Conservation (phyloP, 2,888 invertebrate genomes). For the Octodonta nipae region DNA sequence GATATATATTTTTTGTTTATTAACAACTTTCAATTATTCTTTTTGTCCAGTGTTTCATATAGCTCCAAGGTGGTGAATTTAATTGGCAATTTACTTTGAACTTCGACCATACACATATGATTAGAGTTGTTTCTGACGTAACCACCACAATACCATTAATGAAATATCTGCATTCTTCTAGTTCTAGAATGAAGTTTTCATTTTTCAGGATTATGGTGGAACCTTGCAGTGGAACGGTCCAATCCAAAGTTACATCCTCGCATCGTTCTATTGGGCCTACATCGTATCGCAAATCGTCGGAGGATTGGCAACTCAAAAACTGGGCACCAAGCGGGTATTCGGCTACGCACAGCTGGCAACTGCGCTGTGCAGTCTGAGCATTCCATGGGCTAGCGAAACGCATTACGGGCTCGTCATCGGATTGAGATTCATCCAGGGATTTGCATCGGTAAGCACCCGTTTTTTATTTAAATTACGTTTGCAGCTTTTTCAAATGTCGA, state of each 20-base stretch:
- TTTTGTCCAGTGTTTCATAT: too few relatives aligned
- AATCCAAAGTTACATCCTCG: slow-evolving; percentile 50
- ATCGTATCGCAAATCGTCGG: slow-evolving; percentile 57
- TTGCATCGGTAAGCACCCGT: slow-evolving; percentile 46
- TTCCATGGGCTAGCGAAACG: slow-evolving; percentile 48
- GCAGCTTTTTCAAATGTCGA: too few relatives aligned
- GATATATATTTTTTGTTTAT: too few relatives aligned
- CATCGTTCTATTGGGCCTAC: slow-evolving; percentile 63
- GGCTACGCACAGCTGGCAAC: slow-evolving; percentile 56
- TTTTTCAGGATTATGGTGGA: slow-evolving; percentile 37
- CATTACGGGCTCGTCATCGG: slow-evolving; percentile 49
- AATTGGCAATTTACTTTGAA: too few relatives aligned
- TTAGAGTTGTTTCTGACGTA: too few relatives aligned
- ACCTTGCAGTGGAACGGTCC: slow-evolving; percentile 52
- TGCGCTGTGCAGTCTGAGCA: slow-evolving; percentile 52
- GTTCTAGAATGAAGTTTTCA: too few relatives aligned
- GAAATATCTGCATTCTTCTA: too few relatives aligned
- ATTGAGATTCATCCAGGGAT: slow-evolving; percentile 52
- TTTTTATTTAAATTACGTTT: too few relatives aligned
- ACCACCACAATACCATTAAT: too few relatives aligned
- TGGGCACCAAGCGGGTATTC: slow-evolving; percentile 57
- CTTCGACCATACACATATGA: too few relatives aligned
- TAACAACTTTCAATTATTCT: too few relatives aligned
- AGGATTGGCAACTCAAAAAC: slow-evolving; percentile 54
- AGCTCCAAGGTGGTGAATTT: too few relatives aligned